Evolutionary conservation across 2,888 invertebrate species (phyloP).

Genomic region (Cryptocephalus moraei): DNA sequence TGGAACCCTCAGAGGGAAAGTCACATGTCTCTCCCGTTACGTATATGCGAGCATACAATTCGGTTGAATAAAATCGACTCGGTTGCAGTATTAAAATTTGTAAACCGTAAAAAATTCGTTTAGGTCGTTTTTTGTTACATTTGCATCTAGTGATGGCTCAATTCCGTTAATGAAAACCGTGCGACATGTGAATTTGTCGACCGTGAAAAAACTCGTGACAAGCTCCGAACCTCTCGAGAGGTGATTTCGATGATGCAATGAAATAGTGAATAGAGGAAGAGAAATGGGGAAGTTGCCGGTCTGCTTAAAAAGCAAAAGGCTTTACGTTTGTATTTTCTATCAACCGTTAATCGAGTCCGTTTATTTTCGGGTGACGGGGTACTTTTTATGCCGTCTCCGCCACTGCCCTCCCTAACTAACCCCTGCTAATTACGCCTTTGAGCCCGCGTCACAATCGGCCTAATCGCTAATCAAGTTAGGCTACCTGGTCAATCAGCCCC

Average conservation of each 20-base stretch:
- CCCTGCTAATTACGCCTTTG: conserved; percentile 38
- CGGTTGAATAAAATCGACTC: no score
- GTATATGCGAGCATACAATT: no score
- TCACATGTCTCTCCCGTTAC: no score
- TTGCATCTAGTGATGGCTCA: conserved; percentile 16
- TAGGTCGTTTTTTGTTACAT: conserved; percentile 15
- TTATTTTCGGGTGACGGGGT: no score
- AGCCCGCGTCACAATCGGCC: conserved; percentile 40
- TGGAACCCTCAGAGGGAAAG: no score
- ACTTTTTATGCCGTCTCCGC: not conserved
- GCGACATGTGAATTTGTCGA: conserved; percentile 20
- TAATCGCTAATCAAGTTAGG: conserved; percentile 42
- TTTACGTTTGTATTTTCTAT: no score
- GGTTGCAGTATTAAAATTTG: conserved; percentile 20
- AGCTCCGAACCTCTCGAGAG: no score
- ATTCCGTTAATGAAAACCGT: conserved; percentile 15
- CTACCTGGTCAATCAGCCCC: conserved; percentile 38
- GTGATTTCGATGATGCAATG: no score
- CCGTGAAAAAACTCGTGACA: not conserved
- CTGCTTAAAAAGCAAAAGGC: no score
- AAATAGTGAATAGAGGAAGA: no score
- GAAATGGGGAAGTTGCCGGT: no score
- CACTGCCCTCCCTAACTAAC: not conserved
- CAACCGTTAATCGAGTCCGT: no score
- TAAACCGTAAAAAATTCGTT: conserved; percentile 23